These are phyloP conservation scores for Malthinus seriepunctatus DNA, from an alignment of 2,888 invertebrate species.

Conservation along the genomic window DNA sequence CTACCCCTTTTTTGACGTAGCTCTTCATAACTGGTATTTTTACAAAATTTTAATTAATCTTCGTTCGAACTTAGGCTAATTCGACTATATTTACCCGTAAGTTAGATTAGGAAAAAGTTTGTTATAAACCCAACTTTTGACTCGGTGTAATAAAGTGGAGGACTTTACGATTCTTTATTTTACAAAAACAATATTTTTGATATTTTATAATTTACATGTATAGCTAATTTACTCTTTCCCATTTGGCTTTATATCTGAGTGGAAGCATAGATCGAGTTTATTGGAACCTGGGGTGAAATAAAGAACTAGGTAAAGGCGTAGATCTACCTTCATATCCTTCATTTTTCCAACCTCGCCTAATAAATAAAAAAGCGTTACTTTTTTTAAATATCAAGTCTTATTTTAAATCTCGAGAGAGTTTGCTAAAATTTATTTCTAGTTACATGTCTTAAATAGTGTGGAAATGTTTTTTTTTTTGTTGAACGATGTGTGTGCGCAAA, in stretches of 20 bases:
- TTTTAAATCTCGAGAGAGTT: slow-evolving; percentile 4
- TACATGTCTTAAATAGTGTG: too few relatives aligned
- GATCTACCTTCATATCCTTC: slow-evolving; percentile 18
- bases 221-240: slow-evolving; percentile 31
- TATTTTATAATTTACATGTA: slow-evolving; percentile 19
- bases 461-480: background rate
- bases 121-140: too few relatives aligned
- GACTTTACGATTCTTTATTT: background rate
- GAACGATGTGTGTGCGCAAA: background rate
- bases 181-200: background rate
- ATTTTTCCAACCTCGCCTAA: slow-evolving; percentile 15
- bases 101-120: too few relatives aligned
- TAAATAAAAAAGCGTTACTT: slow-evolving; percentile 12
- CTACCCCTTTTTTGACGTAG: too few relatives aligned
- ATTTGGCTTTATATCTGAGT: slow-evolving; percentile 36
- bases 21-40: too few relatives aligned
- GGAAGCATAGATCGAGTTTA: slow-evolving; percentile 40
- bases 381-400: slow-evolving; percentile 1
- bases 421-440: background rate
- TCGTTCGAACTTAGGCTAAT: too few relatives aligned
- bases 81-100: too few relatives aligned
- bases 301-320: slow-evolving; percentile 33
- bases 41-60: too few relatives aligned
- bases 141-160: background rate
- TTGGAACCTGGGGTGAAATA: slow-evolving; percentile 42